Percentiles rank a stretch among this genome's conserved stretches.
Conservation (phyloP, 2,888 invertebrate genomes). For the Silvanus unidentatus region DNA sequence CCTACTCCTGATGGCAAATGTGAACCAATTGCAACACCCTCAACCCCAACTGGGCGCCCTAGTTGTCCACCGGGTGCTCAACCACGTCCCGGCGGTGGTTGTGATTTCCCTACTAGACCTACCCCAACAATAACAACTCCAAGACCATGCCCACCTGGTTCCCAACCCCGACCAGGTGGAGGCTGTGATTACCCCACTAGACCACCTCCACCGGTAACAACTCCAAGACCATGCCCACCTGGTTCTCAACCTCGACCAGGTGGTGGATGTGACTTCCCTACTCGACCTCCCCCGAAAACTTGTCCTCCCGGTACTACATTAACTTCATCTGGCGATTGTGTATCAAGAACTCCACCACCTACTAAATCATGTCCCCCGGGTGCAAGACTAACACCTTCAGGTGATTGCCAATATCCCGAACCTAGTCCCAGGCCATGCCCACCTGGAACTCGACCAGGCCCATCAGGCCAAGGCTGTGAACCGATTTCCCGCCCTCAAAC, state of each 20-base stretch:
- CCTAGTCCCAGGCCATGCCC: not conserved
- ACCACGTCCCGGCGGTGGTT: constrained; percentile 5
- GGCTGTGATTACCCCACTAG: constrained; percentile 19
- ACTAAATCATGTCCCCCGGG: constrained; percentile 1
- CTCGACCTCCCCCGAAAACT: constrained; percentile 9
- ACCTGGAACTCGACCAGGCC: not conserved
- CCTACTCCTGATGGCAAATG: constrained; percentile 3
- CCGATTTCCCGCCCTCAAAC: constrained; percentile 4
- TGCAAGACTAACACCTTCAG: not conserved
- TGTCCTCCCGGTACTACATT: constrained; percentile 7
- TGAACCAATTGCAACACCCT: not conserved
- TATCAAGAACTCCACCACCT: constrained; percentile 9
- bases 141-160: constrained; percentile 10
- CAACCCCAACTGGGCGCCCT: no score
- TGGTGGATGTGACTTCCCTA: constrained; percentile 17
- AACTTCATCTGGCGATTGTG: constrained; percentile 16
- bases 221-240: constrained; percentile 1
- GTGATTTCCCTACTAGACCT: constrained; percentile 20
- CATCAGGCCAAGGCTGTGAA: not conserved
- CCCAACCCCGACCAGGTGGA: constrained; percentile 7
- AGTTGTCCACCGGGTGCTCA: constrained; percentile 8
- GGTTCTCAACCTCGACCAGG: constrained; percentile 11
- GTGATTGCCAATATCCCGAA: not conserved
- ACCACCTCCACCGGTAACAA: constrained; percentile 10
- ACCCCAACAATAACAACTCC: constrained; percentile 26